Conservation (phyloP, 2,797 vertebrate genomes). For the Myotis pilosus region DNA sequence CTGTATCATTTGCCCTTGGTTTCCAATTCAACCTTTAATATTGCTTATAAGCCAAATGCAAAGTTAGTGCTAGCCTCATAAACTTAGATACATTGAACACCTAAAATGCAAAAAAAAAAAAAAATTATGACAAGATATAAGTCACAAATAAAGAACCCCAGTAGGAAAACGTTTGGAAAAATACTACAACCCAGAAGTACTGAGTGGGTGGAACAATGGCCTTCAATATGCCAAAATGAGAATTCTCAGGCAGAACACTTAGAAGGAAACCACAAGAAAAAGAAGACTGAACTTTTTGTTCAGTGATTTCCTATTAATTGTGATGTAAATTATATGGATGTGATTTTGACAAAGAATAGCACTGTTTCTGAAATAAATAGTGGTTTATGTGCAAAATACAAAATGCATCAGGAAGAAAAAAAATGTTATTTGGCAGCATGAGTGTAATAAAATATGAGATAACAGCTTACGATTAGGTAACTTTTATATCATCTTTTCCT, state of each 20-base stretch:
- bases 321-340: constrained; percentile 72
- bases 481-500: constrained; percentile 8
- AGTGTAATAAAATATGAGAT: constrained; percentile 48
- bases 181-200: constrained; percentile 12
- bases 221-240: not conserved
- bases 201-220: constrained; percentile 35
- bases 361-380: constrained; percentile 61
- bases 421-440: constrained; percentile 46
- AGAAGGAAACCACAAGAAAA: constrained; percentile 53
- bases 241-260: constrained; percentile 48
- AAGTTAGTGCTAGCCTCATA: not conserved
- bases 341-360: constrained; percentile 70
- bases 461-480: constrained; percentile 12
- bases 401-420: constrained; percentile 66
- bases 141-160: not conserved
- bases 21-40: constrained; percentile 24
- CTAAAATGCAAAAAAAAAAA: constrained; percentile 27
- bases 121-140: not conserved
- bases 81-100: not conserved
- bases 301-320: constrained; percentile 74
- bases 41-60: constrained; percentile 21
- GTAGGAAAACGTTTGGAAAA: constrained; percentile 47
- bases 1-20: not conserved
- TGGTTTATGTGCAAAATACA: constrained; percentile 57
- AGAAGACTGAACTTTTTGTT: constrained; percentile 62